A percentile compares a stretch with the other conserved stretches of the same genome.
Conservation (phyloP, 2,888 invertebrate species). For the Drosophila neonasuta region DNA sequence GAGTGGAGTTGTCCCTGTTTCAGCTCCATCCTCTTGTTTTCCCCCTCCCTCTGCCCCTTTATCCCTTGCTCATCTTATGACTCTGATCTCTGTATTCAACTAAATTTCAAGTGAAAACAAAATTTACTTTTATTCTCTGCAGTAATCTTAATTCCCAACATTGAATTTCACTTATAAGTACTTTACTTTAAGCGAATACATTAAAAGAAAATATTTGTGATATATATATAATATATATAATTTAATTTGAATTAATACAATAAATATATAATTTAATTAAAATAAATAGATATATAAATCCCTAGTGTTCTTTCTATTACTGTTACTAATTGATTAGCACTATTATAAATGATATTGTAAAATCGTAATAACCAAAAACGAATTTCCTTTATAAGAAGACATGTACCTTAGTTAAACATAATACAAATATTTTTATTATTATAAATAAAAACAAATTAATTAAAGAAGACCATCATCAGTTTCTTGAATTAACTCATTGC, state of each 20-base stretch:
- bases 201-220: no score
- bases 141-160: not conserved
- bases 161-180: not conserved
- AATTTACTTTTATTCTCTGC: not conserved
- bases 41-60: not conserved
- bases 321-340: no score
- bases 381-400: no score
- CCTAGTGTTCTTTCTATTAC: no score
- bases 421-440: not conserved
- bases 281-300: no score
- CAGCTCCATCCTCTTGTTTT: not conserved
- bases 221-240: no score
- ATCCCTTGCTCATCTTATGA: not conserved
- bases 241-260: no score
- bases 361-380: no score
- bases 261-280: no score
- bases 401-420: no score
- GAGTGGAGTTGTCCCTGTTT: constrained; percentile 31
- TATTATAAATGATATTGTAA: no score
- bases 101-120: constrained; percentile 17
- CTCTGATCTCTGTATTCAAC: constrained; percentile 4
- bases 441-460: not conserved
- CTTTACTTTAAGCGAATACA: not conserved
- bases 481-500: not conserved
- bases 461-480: not conserved